Evolutionary conservation across 2,888 invertebrate species (phyloP).

Genomic region (Coenonympha arcania): DNA sequence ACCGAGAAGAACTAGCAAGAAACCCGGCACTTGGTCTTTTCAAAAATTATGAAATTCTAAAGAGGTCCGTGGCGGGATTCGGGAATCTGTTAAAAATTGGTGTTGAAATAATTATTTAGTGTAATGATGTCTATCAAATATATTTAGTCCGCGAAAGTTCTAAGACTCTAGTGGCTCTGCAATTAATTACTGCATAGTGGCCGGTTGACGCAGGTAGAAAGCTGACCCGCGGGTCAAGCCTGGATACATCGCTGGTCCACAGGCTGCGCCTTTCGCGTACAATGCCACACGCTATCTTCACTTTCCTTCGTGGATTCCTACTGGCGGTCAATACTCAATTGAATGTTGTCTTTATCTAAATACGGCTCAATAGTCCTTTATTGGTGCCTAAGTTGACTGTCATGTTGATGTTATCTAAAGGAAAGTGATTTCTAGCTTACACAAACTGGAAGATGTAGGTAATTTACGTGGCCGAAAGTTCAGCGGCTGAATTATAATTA

Average conservation of each 20-base stretch:
- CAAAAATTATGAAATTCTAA: too few relatives aligned
- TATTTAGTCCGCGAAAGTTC: background rate
- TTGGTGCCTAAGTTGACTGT: background rate
- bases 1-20: too few relatives aligned
- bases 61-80: background rate
- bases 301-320: constrained; percentile 20
- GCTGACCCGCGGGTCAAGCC: constrained; percentile 56
- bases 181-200: constrained; percentile 52
- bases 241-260: constrained; percentile 28
- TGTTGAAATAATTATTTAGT: too few relatives aligned
- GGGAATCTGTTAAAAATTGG: too few relatives aligned
- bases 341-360: constrained; percentile 11
- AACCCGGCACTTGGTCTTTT: too few relatives aligned
- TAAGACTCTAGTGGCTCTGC: constrained; percentile 27
- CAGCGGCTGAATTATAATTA: too few relatives aligned
- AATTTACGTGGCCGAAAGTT: too few relatives aligned
- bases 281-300: constrained; percentile 19
- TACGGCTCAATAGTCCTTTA: constrained; percentile 3
- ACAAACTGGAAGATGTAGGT: background rate
- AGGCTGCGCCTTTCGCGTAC: constrained; percentile 23
- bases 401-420: background rate
- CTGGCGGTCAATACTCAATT: constrained; percentile 9
- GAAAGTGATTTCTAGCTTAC: background rate
- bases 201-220: constrained; percentile 56
- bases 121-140: background rate